Conservation (phyloP, 1,140 invertebrate species). For the Eulimnadia texana region DNA sequence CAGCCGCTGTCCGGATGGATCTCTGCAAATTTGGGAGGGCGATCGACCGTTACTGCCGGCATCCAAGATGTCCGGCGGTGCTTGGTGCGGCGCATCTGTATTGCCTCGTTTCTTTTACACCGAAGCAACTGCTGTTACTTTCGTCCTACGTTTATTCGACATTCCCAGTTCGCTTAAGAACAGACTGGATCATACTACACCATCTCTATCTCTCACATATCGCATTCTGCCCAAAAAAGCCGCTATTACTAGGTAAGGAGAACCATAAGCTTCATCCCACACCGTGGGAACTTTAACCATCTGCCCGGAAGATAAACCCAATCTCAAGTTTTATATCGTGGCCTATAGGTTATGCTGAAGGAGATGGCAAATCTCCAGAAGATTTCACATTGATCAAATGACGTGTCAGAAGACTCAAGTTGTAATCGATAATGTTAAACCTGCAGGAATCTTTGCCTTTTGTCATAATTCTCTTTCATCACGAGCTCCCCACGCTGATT, state of each 20-base stretch:
- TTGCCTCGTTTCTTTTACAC: conserved; percentile 13
- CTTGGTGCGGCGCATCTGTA: conserved; percentile 15
- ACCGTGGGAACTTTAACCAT: not conserved
- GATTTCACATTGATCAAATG: no score
- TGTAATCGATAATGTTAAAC: not conserved
- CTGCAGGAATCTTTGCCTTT: not conserved
- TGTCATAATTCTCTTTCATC: no score
- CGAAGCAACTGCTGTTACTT: conserved; percentile 15
- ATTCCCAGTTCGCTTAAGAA: not conserved
- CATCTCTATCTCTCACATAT: conserved; percentile 12
- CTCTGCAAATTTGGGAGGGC: conserved; percentile 16
- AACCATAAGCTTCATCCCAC: not conserved
- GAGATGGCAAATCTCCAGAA: no score
- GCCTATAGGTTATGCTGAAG: no score
- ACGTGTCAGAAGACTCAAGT: not conserved
- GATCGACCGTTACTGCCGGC: conserved; percentile 11
- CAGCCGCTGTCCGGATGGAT: conserved; percentile 8
- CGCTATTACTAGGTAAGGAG: conserved; percentile 9
- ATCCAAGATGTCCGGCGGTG: not conserved
- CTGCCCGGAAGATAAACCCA: no score
- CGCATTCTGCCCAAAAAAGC: not conserved
- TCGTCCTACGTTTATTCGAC: conserved; percentile 7
- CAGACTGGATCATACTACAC: not conserved
- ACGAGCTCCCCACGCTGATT: no score
- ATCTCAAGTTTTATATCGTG: no score